Evolutionary conservation across 2,888 invertebrate species (phyloP), one percentile per base, ranked within the genome.

Genomic region (Nebria salina): DNA sequence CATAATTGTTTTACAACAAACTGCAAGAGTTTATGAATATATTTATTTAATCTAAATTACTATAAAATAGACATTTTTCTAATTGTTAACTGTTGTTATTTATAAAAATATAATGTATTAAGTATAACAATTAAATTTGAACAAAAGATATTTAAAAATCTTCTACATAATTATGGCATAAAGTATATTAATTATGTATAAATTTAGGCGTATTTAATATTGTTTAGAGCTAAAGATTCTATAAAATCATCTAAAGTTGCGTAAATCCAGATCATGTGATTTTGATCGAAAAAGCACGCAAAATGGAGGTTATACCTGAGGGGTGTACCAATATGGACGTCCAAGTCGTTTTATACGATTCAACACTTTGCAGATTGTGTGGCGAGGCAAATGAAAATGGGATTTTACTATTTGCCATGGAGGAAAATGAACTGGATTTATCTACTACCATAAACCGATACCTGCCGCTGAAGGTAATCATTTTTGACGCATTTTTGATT

Each of bases 321-420:
- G 77, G 68, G 65, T 76, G 75, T 82, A 76, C 20, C 83, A 86
- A 85, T 88, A 89, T 87, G 86, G 86, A 85, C 84, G 83, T 83
- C 76, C 82, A 81, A 84, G 87, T 87, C 83, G 85, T 86, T 87
- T 91, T 94, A 85, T 93, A 92, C 87, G 92, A 94, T 90, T 94
- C 94, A 84, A 91, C 91, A 83, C 91, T 93, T 89, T 95, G 95
- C 89, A 91, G 95, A 89, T 91, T 95, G 88, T 95, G 95, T 90
- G 94, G 92, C 25, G 93, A 93, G 89, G 92, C 93, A 90, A 94
- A 94, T 89, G 90, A 91, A 85, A 93, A 93, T 87, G 93, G 93
- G 83, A 92, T 93, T 84, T 89, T 91, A 86, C 89, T 95, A 87
- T 95, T 92, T 89, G 88, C 89, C 34, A 85, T 86, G 83, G 90